A percentile compares a stretch with the other conserved stretches of the same genome.
Conservation (phyloP, 92 coral and sea anemone species). For the Palythoa heliodiscus region DNA sequence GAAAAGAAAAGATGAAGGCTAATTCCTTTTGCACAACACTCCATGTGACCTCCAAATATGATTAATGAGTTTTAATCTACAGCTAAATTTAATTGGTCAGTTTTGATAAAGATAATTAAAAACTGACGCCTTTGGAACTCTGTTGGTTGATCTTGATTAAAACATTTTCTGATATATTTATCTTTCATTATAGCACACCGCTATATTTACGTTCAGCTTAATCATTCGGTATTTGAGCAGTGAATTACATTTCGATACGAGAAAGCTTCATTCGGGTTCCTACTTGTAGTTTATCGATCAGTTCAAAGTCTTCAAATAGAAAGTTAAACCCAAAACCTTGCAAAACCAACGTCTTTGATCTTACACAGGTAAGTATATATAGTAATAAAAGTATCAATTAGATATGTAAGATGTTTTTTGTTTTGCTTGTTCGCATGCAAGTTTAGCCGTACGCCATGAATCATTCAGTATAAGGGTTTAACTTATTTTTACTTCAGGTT, state of each 20-base stretch:
- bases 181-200: constrained; percentile 26
- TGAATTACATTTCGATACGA: constrained; percentile 5
- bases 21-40: background rate
- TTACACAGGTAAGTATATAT: background rate
- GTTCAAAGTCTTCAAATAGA: background rate
- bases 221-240: background rate
- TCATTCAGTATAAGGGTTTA: no score
- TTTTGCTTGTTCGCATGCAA: no score
- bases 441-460: no score
- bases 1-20: background rate
- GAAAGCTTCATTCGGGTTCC: constrained; percentile 7
- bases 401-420: no score
- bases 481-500: no score
- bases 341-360: background rate
- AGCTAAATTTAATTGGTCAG: constrained; percentile 28
- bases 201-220: constrained; percentile 20
- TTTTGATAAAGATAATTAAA: constrained; percentile 27
- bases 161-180: constrained; percentile 29
- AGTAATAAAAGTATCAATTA: background rate
- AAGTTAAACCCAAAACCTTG: background rate
- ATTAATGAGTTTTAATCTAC: background rate
- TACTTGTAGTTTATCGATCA: background rate
- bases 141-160: constrained; percentile 37
- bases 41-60: constrained; percentile 16
- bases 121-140: background rate